Percentiles rank a stretch among this genome's conserved stretches.
Conservation (phyloP, 2,888 invertebrate species). For the Sinohyriopsis cumingii region DNA sequence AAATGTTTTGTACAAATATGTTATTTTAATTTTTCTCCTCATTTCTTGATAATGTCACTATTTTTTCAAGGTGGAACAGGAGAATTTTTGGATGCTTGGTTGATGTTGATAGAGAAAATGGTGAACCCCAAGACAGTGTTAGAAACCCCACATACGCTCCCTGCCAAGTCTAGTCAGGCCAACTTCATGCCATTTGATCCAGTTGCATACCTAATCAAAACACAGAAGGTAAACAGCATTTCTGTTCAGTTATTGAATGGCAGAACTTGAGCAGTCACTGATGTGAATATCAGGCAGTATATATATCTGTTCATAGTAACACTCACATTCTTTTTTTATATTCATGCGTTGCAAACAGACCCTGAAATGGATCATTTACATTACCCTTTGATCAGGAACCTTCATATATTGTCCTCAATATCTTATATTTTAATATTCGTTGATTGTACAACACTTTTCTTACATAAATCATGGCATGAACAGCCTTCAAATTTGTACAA, state of each 20-base stretch:
- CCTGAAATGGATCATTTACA: no score
- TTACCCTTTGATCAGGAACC: no score
- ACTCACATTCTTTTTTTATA: background rate
- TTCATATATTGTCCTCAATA: no score
- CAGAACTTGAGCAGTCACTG: background rate
- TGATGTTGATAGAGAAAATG: conserved; percentile 87
- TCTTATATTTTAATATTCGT: no score
- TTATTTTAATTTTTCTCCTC: no score
- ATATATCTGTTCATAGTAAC: background rate
- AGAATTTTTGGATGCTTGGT: conserved; percentile 88
- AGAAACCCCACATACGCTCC: conserved; percentile 84
- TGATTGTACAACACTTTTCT: no score
- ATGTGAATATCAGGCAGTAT: background rate
- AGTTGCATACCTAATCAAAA: conserved; percentile 81
- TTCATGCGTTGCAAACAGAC: background rate
- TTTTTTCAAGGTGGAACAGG: conserved; percentile 79
- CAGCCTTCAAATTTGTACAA: no score
- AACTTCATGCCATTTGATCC: conserved; percentile 76
- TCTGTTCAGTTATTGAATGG: background rate
- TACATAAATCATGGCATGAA: no score
- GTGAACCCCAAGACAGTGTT: conserved; percentile 86
- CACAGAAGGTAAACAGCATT: conserved; percentile 78
- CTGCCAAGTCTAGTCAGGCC: conserved; percentile 74
- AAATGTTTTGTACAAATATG: no score
- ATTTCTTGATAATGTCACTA: background rate